These are phyloP conservation scores for Unio delphinus DNA, from an alignment of 2,888 invertebrate genomes.

Conservation along the genomic window DNA sequence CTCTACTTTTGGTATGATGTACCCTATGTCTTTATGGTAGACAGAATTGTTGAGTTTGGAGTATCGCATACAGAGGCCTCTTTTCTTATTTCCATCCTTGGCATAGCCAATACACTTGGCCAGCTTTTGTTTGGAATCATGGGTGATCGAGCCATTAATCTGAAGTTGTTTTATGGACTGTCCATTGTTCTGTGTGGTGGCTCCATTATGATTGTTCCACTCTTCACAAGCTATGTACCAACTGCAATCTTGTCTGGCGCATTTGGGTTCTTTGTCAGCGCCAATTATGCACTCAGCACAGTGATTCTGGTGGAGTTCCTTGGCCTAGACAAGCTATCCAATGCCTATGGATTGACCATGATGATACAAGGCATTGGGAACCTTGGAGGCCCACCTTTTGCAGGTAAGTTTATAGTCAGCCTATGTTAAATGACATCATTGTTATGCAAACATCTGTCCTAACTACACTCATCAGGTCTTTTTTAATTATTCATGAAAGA, in stretches of 20 bases:
- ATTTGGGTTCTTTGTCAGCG: constrained; percentile 91
- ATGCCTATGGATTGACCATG: constrained; percentile 89
- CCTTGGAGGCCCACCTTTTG: constrained; percentile 89
- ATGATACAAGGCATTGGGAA: constrained; percentile 92
- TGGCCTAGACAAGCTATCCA: constrained; percentile 90
- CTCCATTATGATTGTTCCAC: constrained; percentile 59
- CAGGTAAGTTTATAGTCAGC: constrained; percentile 76
- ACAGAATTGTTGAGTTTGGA: constrained; percentile 80
- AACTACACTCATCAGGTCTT: too few relatives aligned
- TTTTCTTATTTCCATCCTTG: constrained; percentile 85
- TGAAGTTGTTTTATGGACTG: constrained; percentile 85
- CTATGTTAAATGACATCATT: too few relatives aligned
- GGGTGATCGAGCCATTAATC: constrained; percentile 87
- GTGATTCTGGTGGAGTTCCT: constrained; percentile 92
- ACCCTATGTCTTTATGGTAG: constrained; percentile 93
- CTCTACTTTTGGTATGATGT: constrained; percentile 93
- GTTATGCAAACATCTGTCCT: too few relatives aligned
- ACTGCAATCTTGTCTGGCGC: constrained; percentile 52
- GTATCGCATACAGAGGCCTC: constrained; percentile 73
- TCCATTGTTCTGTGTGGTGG: constrained; percentile 77
- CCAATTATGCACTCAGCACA: constrained; percentile 88
- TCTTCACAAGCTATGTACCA: constrained; percentile 45
- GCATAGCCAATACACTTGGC: constrained; percentile 86
- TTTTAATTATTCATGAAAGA: too few relatives aligned
- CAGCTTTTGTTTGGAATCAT: constrained; percentile 83